phyloP scores from a whole-genome alignment of 2,797 vertebrate species.

The Australoheros facetus region DNA sequence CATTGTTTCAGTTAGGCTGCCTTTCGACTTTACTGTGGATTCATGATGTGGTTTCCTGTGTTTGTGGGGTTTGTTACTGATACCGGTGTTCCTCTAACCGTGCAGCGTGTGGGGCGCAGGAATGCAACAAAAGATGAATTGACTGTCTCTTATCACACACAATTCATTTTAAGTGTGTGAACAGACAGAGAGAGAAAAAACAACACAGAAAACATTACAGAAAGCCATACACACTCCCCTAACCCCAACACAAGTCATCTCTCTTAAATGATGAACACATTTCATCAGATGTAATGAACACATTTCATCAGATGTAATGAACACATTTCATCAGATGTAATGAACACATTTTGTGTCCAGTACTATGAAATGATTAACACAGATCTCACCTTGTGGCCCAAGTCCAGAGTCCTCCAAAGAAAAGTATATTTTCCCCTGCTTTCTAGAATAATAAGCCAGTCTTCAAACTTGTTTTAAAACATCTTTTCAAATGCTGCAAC shows the following conservation, averaged over 20 bases:
- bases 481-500: neutral
- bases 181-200: too few species aligned
- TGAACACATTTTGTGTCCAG: too few species aligned
- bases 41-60: neutral
- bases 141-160: neutral
- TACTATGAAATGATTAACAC: neutral
- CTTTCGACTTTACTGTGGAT: neutral
- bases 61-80: neutral
- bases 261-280: too few species aligned
- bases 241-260: too few species aligned
- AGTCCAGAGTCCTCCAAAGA: neutral
- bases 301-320: too few species aligned
- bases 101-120: neutral
- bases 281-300: too few species aligned
- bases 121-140: neutral
- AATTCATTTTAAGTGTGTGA: too few species aligned
- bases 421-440: neutral
- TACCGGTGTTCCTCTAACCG: neutral
- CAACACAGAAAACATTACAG: too few species aligned
- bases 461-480: neutral
- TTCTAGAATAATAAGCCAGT: neutral
- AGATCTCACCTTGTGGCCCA: rapidly evolving
- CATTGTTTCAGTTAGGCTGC: neutral
- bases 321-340: too few species aligned
- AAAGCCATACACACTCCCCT: too few species aligned